Conservation (phyloP, 2,888 invertebrate species). For the Drosophila tanythrix region DNA sequence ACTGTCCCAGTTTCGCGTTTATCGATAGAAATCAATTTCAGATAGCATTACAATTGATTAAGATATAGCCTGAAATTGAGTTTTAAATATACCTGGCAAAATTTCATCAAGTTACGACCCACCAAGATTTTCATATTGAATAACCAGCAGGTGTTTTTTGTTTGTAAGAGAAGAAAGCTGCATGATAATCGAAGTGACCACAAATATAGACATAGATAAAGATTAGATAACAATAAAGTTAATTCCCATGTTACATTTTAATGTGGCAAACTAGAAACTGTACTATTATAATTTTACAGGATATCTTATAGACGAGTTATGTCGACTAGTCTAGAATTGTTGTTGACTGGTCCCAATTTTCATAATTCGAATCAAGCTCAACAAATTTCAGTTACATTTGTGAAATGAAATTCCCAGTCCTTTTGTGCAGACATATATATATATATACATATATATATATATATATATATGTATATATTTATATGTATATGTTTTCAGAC, state of each 20-base stretch:
- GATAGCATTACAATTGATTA: neutral
- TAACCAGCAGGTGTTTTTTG: neutral
- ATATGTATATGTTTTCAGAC: too few relatives aligned
- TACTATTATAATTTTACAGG: neutral
- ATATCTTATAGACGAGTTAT: neutral
- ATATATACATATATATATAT: neutral
- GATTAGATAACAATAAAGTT: neutral
- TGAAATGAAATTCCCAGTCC: neutral
- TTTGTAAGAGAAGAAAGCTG: neutral
- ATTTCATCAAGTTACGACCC: too few relatives aligned
- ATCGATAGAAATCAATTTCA: too few relatives aligned
- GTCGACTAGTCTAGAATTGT: neutral
- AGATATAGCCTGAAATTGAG: neutral
- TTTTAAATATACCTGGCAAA: neutral
- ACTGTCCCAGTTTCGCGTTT: too few relatives aligned
- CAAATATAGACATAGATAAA: neutral
- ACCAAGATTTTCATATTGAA: too few relatives aligned
- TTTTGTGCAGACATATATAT: neutral
- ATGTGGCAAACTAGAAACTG: neutral
- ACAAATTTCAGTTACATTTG: neutral
- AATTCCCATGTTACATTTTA: neutral
- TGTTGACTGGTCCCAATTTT: neutral
- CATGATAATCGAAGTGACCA: neutral
- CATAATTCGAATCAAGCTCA: neutral
- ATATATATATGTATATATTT: too few relatives aligned